A percentile compares a stretch with the other conserved stretches of the same genome.
Evolutionary conservation across 2,888 invertebrate species (phyloP).

Genomic region (Chymomyza amoena): DNA sequence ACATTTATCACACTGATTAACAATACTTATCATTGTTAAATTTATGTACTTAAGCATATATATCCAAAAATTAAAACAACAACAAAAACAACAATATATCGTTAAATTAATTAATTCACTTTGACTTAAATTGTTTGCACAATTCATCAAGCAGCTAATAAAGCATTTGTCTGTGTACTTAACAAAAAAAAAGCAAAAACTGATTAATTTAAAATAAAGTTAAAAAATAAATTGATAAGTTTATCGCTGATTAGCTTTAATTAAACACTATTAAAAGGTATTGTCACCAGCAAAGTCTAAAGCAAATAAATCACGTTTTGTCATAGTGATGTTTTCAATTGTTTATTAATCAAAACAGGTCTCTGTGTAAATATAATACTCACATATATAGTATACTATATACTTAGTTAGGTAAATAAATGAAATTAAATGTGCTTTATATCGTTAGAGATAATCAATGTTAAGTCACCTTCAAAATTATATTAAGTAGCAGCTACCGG

Average conservation of each 20-base stretch:
- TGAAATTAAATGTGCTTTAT: conserved; percentile 60
- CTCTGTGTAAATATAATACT: conserved; percentile 31
- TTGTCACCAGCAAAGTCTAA: conserved; percentile 53
- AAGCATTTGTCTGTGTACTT: not conserved
- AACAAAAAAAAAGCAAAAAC: conserved; percentile 32
- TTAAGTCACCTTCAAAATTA: conserved; percentile 27
- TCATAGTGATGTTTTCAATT: conserved; percentile 67
- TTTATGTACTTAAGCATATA: not conserved
- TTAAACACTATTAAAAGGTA: conserved; percentile 70
- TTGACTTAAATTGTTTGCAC: conserved; percentile 51
- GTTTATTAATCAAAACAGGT: conserved; percentile 49
- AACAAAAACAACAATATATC: conserved; percentile 33
- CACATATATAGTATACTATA: conserved; percentile 23
- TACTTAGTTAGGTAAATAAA: conserved; percentile 44
- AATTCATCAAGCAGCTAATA: not conserved
- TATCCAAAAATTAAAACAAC: conserved; percentile 55
- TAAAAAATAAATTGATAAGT: conserved; percentile 29
- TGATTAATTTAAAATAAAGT: conserved; percentile 48
- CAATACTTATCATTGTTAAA: conserved; percentile 33
- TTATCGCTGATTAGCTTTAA: conserved; percentile 71
- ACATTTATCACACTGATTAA: conserved; percentile 35
- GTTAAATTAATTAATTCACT: conserved; percentile 68
- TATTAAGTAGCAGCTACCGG: not conserved
- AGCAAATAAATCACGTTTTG: conserved; percentile 64
- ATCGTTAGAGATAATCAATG: conserved; percentile 60